These are phyloP conservation scores for Orthosia gracilis DNA, from an alignment of 2,888 invertebrate species.

Conservation along the genomic window DNA sequence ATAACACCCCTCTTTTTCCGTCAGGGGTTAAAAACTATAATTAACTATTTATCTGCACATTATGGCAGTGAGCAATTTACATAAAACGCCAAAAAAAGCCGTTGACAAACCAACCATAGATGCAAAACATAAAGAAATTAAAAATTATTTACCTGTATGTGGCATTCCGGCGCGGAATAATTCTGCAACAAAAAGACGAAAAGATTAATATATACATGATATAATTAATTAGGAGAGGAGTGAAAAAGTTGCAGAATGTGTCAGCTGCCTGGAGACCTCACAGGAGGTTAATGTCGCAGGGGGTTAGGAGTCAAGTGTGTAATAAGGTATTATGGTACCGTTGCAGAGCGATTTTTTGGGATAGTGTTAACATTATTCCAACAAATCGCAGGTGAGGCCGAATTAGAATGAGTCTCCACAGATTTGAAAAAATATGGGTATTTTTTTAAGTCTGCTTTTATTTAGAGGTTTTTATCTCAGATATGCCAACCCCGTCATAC, in stretches of 20 bases:
- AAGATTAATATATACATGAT: conserved; percentile 51
- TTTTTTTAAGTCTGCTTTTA: too few species aligned
- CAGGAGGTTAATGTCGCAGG: conserved; percentile 39
- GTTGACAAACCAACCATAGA: not conserved
- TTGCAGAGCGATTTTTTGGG: conserved; percentile 4
- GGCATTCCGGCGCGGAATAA: conserved; percentile 78
- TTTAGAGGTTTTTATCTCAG: too few species aligned
- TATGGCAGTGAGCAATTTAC: too few species aligned
- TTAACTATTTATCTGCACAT: conserved; percentile 18
- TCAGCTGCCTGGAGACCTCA: conserved; percentile 51
- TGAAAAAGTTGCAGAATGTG: conserved; percentile 46
- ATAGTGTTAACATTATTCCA: not conserved
- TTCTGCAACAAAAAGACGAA: conserved; percentile 68
- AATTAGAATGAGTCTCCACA: not conserved
- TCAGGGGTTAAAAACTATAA: too few species aligned
- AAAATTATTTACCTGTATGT: conserved; percentile 83
- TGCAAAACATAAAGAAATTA: conserved; percentile 24
- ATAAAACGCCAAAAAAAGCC: conserved; percentile 6
- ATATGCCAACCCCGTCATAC: too few species aligned
- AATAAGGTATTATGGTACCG: not conserved
- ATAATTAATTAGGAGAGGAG: conserved; percentile 51
- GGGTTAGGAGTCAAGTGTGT: conserved; percentile 14
- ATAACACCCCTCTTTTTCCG: too few species aligned
- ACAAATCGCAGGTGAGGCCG: too few species aligned
- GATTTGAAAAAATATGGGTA: too few species aligned